A percentile compares a stretch with the other conserved stretches of the same genome.
Conservation (phyloP, 2,113 vertebrate genomes). For the Brachyistius frenatus region DNA sequence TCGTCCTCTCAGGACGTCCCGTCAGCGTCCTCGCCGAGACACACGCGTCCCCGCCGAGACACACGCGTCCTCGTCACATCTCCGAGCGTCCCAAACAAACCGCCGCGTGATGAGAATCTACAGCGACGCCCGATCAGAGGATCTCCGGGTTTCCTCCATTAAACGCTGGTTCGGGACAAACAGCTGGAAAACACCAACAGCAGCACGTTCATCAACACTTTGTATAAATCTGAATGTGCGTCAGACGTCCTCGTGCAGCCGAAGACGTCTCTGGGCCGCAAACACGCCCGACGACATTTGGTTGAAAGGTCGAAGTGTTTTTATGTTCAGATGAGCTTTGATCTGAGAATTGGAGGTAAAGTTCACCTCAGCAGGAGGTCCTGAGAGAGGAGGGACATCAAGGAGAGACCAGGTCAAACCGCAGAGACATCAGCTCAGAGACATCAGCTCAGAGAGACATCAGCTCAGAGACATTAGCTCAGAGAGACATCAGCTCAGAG, state of each 20-base stretch:
- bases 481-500: too few relatives aligned
- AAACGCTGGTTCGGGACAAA: too few relatives aligned
- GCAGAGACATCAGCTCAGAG: too few relatives aligned
- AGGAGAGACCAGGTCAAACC: conserved; percentile 43
- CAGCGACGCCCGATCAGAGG: not conserved
- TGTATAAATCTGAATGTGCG: not conserved
- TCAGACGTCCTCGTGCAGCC: not conserved
- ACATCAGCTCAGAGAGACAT: too few relatives aligned
- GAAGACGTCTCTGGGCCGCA: conserved; percentile 14
- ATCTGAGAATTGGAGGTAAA: conserved; percentile 59
- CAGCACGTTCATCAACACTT: conserved; percentile 1
- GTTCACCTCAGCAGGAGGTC: conserved; percentile 56
- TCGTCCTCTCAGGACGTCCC: not conserved
- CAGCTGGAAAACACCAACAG: not conserved
- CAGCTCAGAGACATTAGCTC: too few relatives aligned
- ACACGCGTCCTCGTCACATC: not conserved
- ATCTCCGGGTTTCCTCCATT: too few relatives aligned
- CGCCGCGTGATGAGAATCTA: not conserved
- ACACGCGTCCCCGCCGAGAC: not conserved
- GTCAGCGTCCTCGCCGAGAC: conserved; percentile 14
- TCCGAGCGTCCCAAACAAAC: not conserved
- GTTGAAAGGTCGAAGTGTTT: conserved; percentile 68
- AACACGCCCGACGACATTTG: conserved; percentile 59
- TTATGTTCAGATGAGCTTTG: conserved; percentile 74
- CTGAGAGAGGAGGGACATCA: conserved; percentile 55